A percentile compares a stretch with the other conserved stretches of the same genome.
Evolutionary conservation across 1,140 invertebrate species (phyloP).

Genomic region (Mycetomoellerius zeteki): DNA sequence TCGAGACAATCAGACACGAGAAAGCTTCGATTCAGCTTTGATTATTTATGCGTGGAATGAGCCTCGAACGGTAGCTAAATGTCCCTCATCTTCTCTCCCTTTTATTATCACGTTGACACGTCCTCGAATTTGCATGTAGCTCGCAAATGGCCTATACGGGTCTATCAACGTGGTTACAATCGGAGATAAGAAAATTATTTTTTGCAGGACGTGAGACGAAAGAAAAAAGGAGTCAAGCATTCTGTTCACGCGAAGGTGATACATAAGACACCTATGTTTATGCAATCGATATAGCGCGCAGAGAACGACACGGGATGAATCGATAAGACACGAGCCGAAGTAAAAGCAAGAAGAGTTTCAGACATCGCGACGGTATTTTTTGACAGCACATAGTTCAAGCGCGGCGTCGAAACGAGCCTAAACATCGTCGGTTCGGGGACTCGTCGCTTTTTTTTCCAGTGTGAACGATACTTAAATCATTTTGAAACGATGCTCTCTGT

Average conservation of each 20-base stretch:
- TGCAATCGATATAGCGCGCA: conserved; percentile 47
- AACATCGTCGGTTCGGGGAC: neutral
- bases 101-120: neutral
- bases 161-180: neutral
- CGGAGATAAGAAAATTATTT: neutral
- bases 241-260: conserved; percentile 42
- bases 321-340: conserved; percentile 15
- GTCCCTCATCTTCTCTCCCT: neutral
- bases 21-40: neutral
- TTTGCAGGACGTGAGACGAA: neutral
- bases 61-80: neutral
- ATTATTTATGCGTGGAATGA: conserved; percentile 12
- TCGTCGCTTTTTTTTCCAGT: conserved; percentile 53
- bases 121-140: conserved; percentile 4
- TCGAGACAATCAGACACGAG: neutral
- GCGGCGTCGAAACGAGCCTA: neutral
- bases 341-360: conserved; percentile 47
- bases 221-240: neutral
- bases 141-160: neutral
- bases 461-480: conserved; percentile 79
- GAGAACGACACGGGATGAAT: conserved; percentile 50
- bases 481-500: conserved; percentile 74
- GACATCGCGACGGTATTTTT: conserved; percentile 4
- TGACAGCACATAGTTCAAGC: neutral
- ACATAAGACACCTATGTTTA: conserved; percentile 26